Evolutionary conservation across 2,888 invertebrate species (phyloP), one percentile per base, ranked within the genome.

Genomic region (Parthenolecanium corni): DNA sequence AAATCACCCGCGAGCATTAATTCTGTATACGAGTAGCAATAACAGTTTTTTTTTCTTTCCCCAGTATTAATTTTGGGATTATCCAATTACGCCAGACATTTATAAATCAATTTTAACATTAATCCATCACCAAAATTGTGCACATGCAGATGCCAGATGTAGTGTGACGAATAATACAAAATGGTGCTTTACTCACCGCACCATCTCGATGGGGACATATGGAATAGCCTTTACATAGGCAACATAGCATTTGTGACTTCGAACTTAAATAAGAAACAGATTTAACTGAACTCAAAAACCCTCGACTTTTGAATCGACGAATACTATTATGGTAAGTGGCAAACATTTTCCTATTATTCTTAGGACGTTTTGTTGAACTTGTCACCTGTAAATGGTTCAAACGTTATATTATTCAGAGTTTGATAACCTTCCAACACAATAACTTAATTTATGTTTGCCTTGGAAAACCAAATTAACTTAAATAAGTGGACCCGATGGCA

Each of bases 261-360:
- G 46, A 2, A 42, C 44, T 21, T 18, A 47, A 47, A 53, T 53
- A 54, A 9, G 61, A 61, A 38, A 61, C 61, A 63, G 53, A 53
- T 23, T 53, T 63, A 63, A 54, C 54, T 24, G 63, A 53, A 54
- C 54, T 52, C 31, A 63, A 38, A 21, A 63, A 38, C 44, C 36
- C 53, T 54, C 63, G 42, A 36, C 38, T 63, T 46, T 54, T 63
- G 54, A 63, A 63, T 21, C 53, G 63, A 52, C 63, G 63, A 16
- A 63, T 46, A 38, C 53, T 53, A 46, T 63, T 63, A 44, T 63
- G 63, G 46, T 63, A 63, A 20, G 53, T 53, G 46, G 20, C 54
- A 54, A 54, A 63, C 25, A 63, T 53, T 47, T 54, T 63, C 53
- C 23, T 63, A 44, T 38, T 53, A 52, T 63, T 53, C 46, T 53